A percentile compares a stretch with the other conserved stretches of the same genome.
Conservation (phyloP, 2,888 invertebrate species). For the Cerastis rubricosa region DNA sequence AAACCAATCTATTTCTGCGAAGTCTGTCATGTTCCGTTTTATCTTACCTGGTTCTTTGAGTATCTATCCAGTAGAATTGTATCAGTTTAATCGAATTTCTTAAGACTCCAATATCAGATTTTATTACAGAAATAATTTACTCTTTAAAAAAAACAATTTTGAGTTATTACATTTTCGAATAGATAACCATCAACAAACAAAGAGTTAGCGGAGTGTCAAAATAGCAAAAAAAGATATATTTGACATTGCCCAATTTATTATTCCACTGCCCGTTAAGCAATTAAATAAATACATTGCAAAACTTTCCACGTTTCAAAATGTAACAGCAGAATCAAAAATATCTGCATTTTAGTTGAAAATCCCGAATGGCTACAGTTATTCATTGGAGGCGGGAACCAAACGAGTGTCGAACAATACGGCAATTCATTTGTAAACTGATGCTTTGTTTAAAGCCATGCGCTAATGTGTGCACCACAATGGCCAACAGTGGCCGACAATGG, state of each 20-base stretch:
- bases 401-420: conserved; percentile 60
- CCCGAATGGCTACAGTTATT: conserved; percentile 30
- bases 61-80: not conserved
- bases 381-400: conserved; percentile 26
- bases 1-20: not conserved
- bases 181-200: not conserved
- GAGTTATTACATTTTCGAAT: not conserved
- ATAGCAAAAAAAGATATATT: conserved; percentile 16
- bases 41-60: not conserved
- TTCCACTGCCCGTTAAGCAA: conserved; percentile 17
- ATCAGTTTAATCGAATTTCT: not conserved
- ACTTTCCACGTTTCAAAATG: conserved; percentile 40
- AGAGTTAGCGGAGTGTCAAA: not conserved
- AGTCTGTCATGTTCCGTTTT: not conserved
- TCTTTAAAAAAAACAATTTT: not conserved
- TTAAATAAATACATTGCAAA: conserved; percentile 40
- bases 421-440: conserved; percentile 65
- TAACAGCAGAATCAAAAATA: conserved; percentile 48
- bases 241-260: conserved; percentile 35
- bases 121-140: not conserved
- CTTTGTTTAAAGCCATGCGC: conserved; percentile 59
- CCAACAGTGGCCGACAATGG: conserved; percentile 40
- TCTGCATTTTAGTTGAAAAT: conserved; percentile 51
- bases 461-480: conserved; percentile 51
- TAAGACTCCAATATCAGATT: not conserved